These are phyloP conservation scores for Akabosia matsudoensis DNA, from an alignment of 1,140 invertebrate species.

Conservation along the genomic window DNA sequence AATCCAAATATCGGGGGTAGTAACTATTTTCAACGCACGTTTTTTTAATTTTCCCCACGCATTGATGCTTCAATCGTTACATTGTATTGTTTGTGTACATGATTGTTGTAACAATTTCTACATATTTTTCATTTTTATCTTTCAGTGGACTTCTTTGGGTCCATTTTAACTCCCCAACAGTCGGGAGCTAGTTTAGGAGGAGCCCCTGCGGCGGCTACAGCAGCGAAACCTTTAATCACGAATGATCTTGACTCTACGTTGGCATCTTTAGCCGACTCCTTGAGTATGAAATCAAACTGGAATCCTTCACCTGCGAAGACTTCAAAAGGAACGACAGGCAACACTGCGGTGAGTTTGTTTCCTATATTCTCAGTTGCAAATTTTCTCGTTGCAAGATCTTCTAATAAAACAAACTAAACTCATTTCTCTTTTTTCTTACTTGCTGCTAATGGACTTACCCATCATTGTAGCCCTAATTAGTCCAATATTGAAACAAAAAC, in stretches of 20 bases:
- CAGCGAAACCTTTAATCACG: slow-evolving; percentile 42
- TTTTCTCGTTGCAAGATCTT: neutral
- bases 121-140: slow-evolving; percentile 35
- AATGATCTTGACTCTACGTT: slow-evolving; percentile 45
- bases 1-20: too few relatives aligned
- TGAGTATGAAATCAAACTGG: slow-evolving; percentile 46
- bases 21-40: too few relatives aligned
- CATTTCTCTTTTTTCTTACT: neutral
- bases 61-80: too few relatives aligned
- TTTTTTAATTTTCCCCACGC: too few relatives aligned
- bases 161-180: slow-evolving; percentile 44
- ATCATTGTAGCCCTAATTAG: neutral
- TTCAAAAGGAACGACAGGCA: slow-evolving; percentile 40
- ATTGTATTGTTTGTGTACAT: too few relatives aligned
- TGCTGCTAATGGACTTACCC: neutral
- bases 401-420: neutral
- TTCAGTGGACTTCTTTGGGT: slow-evolving; percentile 47
- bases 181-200: slow-evolving; percentile 26
- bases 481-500: neutral
- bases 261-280: slow-evolving; percentile 44
- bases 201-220: slow-evolving; percentile 19
- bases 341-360: slow-evolving; percentile 35
- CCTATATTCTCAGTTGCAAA: neutral
- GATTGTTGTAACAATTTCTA: neutral
- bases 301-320: slow-evolving; percentile 42